Percentiles rank a stretch among this genome's conserved stretches.
phyloP scores from a whole-genome alignment of 2,113 vertebrate species.

The Alaudala cheleensis region DNA sequence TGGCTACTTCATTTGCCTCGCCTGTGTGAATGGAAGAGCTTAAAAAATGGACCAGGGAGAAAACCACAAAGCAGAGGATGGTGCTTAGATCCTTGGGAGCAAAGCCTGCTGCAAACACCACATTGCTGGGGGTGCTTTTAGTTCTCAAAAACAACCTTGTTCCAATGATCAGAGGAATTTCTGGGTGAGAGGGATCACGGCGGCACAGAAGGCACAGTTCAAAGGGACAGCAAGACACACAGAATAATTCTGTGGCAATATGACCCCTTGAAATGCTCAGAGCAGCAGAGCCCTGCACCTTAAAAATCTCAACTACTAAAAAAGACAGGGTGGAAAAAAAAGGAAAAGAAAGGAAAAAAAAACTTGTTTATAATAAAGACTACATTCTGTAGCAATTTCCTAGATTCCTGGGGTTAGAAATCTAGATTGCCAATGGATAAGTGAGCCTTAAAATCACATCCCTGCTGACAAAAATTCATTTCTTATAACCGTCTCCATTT shows the following conservation, averaged over 20 bases:
- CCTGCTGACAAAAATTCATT: conserved; percentile 94
- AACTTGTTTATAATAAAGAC: conserved; percentile 91
- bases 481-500: conserved; percentile 99
- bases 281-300: conserved; percentile 63
- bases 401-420: conserved; percentile 94
- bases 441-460: conserved; percentile 99
- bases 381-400: conserved; percentile 90
- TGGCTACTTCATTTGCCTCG: background rate
- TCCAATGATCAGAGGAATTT: conserved; percentile 68
- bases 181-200: conserved; percentile 47
- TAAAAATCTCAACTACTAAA: conserved; percentile 76
- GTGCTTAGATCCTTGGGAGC: conserved; percentile 9
- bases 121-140: conserved; percentile 1
- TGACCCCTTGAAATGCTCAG: conserved; percentile 65
- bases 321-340: conserved; percentile 47
- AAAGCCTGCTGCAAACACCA: background rate
- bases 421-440: conserved; percentile 99
- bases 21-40: background rate
- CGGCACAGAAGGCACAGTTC: conserved; percentile 53
- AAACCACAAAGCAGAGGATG: background rate
- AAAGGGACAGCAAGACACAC: conserved; percentile 60
- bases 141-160: conserved; percentile 42
- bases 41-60: background rate
- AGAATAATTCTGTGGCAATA: conserved; percentile 57
- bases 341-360: conserved; percentile 48